Conservation (phyloP, 53 echinoderm and acorn worm genomes). For the Crossaster papposus region DNA sequence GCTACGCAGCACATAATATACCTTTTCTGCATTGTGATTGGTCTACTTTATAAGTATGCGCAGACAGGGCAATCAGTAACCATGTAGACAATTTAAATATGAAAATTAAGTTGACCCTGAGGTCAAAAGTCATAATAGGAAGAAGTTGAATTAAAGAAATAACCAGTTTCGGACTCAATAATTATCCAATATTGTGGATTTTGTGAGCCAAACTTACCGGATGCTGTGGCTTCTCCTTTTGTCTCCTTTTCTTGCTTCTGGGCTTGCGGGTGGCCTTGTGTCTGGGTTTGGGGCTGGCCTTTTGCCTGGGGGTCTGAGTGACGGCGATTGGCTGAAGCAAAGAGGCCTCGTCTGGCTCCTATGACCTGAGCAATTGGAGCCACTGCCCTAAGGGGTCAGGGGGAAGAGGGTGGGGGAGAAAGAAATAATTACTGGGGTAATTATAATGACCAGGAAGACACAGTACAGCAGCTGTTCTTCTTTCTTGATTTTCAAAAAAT, state of each 20-base stretch:
- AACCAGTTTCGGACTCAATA: background rate
- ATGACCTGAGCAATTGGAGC: constrained; percentile 52
- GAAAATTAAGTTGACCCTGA: background rate
- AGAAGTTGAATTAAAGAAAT: background rate
- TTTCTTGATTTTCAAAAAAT: too few species aligned
- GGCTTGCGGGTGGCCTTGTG: background rate
- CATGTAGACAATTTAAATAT: background rate
- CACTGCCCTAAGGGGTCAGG: constrained; percentile 37
- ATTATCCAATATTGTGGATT: background rate
- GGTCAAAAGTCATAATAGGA: background rate
- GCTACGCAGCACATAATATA: background rate
- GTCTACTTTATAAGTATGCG: background rate
- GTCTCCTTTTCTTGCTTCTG: background rate
- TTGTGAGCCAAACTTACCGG: background rate
- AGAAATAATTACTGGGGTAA: too few species aligned
- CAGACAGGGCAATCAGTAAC: background rate
- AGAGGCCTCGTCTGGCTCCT: constrained; percentile 42
- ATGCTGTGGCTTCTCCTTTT: constrained; percentile 6
- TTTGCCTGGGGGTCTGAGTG: constrained; percentile 48
- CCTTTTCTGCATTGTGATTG: background rate
- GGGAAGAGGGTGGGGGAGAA: too few species aligned
- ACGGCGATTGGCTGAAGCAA: constrained; percentile 16
- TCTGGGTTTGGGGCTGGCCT: background rate
- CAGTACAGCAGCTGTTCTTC: too few species aligned
- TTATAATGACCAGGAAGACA: too few species aligned